Evolutionary conservation across 2,797 vertebrate species (phyloP).

Genomic region (Phrynocephalus forsythii): DNA sequence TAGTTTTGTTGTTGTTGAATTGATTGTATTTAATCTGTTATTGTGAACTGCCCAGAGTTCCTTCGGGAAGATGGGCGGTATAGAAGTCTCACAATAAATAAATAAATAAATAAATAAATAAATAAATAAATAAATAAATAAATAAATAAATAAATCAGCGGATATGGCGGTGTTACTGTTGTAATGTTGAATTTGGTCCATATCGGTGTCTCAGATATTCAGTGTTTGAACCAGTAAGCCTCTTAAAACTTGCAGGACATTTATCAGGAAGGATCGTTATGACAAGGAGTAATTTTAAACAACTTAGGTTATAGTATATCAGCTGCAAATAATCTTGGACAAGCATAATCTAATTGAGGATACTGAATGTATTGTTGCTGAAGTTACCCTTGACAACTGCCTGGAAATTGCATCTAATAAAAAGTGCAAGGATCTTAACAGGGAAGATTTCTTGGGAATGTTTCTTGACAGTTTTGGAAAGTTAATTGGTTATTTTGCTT

Average conservation of each 20-base stretch:
- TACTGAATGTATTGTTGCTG: not conserved
- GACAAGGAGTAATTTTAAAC: not conserved
- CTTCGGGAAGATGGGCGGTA: too few relatives aligned
- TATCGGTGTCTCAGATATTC: not conserved
- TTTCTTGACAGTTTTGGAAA: not conserved
- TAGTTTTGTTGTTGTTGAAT: too few relatives aligned
- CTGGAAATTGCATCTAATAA: not conserved
- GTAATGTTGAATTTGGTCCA: not conserved
- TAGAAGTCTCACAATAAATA: too few relatives aligned
- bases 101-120: too few relatives aligned
- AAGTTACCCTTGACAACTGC: not conserved
- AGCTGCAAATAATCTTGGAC: not conserved
- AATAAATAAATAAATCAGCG: too few relatives aligned
- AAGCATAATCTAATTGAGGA: not conserved
- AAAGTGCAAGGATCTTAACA: not conserved
- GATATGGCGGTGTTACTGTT: too few relatives aligned
- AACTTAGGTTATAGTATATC: not conserved
- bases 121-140: too few relatives aligned
- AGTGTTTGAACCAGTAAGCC: not conserved
- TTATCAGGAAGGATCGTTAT: not conserved
- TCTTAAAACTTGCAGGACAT: not conserved
- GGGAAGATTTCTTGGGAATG: not conserved
- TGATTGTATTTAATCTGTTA: too few relatives aligned
- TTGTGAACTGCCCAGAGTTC: too few relatives aligned
- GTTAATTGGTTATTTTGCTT: not conserved